Evolutionary conservation across 2,888 invertebrate genomes (phyloP), one percentile per base, ranked within the genome.

Genomic region (Erebia ligea): DNA sequence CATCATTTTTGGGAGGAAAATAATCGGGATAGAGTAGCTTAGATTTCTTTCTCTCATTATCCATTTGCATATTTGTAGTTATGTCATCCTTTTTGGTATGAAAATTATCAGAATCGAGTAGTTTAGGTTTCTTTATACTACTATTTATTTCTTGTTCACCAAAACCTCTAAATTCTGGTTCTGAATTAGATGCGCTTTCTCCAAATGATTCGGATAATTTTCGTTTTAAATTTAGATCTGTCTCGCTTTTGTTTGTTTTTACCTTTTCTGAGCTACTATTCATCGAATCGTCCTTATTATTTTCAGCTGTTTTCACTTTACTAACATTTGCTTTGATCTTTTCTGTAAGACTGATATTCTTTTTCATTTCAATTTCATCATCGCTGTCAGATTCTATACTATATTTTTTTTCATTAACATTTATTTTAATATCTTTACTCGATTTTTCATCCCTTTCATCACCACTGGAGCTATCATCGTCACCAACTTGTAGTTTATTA

Each of bases 61-160:
- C 15, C 15, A 25, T 13, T 25, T 25, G 21, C 13, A 8, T 45
- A 21, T 45, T 19, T 19, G 13, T 45, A 10, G 11, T 61, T 21
- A 21, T 21, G 48, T 45, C 21, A 62, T 45, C 13, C 6, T 48
- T 13, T 15, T 62, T 62, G 15, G 48, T 15, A 8, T 48, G 11
- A 21, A 15, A 17, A 21, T 48, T 8, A 21, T 45, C 17, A 62
- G 62, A 11, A 45, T 61, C 21, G 21, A 45, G 61, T 61, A 62
- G 1, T 62, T 62, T 62, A 13, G 62, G 15, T 62, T 48, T 62
- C 48, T 62, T 62, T 15, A 15, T 15, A 15, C 48, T 21, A 48
- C 13, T 21, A 3, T 8, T 42, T 4, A 3, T 2, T 4, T 42
- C 42, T 3, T 61, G 42, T 10, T 54, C 2, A 54, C 9, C 10